phyloP scores from a whole-genome alignment of 2,797 vertebrate genomes.

The Sternarchorhynchus goeldii region DNA sequence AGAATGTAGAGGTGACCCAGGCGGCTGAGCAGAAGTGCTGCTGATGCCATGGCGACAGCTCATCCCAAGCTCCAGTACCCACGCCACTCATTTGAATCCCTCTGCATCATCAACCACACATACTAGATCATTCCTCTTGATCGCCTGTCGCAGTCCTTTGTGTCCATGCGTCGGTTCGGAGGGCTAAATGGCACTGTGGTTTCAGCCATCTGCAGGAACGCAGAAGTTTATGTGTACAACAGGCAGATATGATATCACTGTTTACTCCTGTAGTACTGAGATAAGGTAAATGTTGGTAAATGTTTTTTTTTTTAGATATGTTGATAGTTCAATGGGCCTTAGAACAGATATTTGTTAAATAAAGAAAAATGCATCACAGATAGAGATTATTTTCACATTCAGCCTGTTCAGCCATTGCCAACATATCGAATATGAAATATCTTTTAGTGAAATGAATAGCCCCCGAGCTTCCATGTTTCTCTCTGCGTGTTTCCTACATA shows the following conservation, averaged over 20 bases:
- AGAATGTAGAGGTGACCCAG: slow-evolving; percentile 51
- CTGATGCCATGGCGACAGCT: slow-evolving; percentile 51
- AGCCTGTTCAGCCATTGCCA: slow-evolving; percentile 7
- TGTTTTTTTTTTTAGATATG: neutral
- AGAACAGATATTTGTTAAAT: slow-evolving; percentile 1
- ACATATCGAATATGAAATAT: slow-evolving; percentile 13
- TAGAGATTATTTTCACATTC: slow-evolving; percentile 27
- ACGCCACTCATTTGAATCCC: slow-evolving; percentile 46
- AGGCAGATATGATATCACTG: neutral
- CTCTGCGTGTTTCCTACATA: slow-evolving; percentile 27
- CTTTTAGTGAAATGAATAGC: slow-evolving; percentile 8
- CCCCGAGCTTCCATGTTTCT: slow-evolving; percentile 11
- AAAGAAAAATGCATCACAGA: slow-evolving; percentile 8
- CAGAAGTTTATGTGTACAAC: neutral
- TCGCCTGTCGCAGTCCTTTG: slow-evolving; percentile 7
- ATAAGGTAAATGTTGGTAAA: no score
- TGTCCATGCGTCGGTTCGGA: slow-evolving; percentile 7
- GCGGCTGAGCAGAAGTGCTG: slow-evolving; percentile 31
- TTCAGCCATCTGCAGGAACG: no score
- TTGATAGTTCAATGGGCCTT: neutral
- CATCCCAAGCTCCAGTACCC: slow-evolving; percentile 43
- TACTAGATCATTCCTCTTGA: slow-evolving; percentile 36
- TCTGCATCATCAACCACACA: slow-evolving; percentile 49
- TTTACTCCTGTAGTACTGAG: no score
- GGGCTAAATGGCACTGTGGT: neutral